Evolutionary conservation across 2,113 vertebrate genomes (phyloP).

Genomic region (Saguinus imperator): DNA sequence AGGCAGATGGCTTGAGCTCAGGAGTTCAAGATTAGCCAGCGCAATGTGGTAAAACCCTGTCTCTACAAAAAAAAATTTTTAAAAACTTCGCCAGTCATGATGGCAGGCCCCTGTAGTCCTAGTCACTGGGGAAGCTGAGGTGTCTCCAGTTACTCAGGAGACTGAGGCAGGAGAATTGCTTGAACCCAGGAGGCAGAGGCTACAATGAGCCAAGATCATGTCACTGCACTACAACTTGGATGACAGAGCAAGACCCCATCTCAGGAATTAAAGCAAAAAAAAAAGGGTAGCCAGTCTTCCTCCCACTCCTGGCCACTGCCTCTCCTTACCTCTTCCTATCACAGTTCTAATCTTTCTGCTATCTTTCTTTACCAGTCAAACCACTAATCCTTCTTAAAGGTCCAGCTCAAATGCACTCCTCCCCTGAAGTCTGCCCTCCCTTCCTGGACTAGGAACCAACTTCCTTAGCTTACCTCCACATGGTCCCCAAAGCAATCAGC

Average conservation of each 20-base stretch:
- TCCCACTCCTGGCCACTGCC: not conserved
- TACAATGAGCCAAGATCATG: too few species aligned
- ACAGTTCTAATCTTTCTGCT: not conserved
- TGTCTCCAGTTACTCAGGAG: too few species aligned
- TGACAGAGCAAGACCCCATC: too few species aligned
- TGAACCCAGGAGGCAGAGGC: too few species aligned
- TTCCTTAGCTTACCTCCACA: not conserved
- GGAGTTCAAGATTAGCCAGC: not conserved
- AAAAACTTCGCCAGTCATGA: not conserved
- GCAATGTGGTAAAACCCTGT: not conserved
- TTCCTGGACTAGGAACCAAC: not conserved
- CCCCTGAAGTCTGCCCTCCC: not conserved
- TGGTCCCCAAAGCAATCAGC: not conserved
- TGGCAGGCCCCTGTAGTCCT: too few species aligned
- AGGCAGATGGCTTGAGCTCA: not conserved
- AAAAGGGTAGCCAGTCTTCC: not conserved
- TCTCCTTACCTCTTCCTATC: not conserved
- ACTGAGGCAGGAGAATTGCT: too few species aligned
- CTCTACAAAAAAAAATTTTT: not conserved
- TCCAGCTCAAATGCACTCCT: not conserved
- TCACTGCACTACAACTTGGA: not conserved
- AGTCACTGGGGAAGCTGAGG: too few species aligned
- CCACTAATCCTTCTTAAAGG: not conserved
- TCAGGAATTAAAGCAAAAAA: not conserved
- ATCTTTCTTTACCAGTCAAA: not conserved